Conservation (phyloP, 1,140 invertebrate genomes). For the Zaprionus gabonicus region DNA sequence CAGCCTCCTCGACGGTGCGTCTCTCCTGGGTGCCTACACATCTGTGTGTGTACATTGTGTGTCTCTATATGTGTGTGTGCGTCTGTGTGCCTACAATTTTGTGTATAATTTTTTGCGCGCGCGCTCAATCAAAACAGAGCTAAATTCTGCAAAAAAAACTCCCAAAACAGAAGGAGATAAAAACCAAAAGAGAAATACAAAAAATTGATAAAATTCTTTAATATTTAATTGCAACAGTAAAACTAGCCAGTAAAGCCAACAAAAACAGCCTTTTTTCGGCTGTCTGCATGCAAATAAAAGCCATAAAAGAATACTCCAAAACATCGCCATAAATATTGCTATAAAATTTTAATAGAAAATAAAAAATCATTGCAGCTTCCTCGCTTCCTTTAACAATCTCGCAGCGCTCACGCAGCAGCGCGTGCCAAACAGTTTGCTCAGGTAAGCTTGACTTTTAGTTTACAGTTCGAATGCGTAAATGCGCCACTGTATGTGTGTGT, state of each 20-base stretch:
- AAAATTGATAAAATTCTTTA: background rate
- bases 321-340: conserved; percentile 27
- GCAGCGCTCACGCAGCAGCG: conserved; percentile 27
- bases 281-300: background rate
- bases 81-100: conserved; percentile 63
- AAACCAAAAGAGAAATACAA: conserved; percentile 3
- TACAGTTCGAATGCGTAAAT: conserved; percentile 19
- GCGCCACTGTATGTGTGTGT: conserved; percentile 1
- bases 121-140: conserved; percentile 79
- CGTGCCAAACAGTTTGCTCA: conserved; percentile 68
- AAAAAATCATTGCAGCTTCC: conserved; percentile 58
- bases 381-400: conserved; percentile 39
- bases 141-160: conserved; percentile 6
- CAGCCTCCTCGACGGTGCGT: conserved; percentile 47
- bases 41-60: conserved; percentile 18
- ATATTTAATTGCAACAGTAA: conserved; percentile 6
- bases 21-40: conserved; percentile 45
- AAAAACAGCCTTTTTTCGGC: background rate
- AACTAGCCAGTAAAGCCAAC: background rate
- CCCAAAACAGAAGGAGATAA: conserved; percentile 12
- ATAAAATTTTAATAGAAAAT: conserved; percentile 39
- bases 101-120: conserved; percentile 82
- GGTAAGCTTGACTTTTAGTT: conserved; percentile 74
- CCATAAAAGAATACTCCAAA: background rate
- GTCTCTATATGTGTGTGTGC: background rate